phyloP scores from a whole-genome alignment of 2,888 invertebrate species.

The Drosophila siamana region DNA sequence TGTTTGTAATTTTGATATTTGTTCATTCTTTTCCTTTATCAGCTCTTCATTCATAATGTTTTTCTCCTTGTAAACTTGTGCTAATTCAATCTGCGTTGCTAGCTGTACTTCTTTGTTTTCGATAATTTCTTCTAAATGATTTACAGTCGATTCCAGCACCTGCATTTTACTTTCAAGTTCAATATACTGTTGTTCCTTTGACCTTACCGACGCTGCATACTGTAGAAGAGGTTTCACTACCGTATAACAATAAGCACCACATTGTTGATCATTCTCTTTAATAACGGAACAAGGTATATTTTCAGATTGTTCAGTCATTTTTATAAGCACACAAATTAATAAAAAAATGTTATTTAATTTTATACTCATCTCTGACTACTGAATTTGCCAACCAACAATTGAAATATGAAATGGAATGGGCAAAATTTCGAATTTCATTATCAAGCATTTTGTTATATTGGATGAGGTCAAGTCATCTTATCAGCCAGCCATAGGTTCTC shows the following conservation, averaged over 20 bases:
- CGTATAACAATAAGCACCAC: constrained; percentile 23
- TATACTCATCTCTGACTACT: neutral
- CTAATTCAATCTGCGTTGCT: constrained; percentile 6
- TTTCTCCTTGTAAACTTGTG: neutral
- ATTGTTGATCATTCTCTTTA: constrained; percentile 3
- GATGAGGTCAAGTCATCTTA: constrained; percentile 3
- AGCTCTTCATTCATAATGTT: neutral
- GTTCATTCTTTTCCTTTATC: neutral
- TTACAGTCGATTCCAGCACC: neutral
- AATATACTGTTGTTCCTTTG: constrained; percentile 19
- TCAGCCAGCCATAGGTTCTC: neutral
- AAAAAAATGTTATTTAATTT: constrained; percentile 7
- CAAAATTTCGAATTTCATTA: constrained; percentile 1
- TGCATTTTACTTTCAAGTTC: constrained; percentile 1
- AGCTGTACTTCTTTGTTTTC: neutral
- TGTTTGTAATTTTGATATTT: neutral
- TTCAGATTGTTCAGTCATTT: constrained; percentile 3
- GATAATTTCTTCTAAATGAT: constrained; percentile 1
- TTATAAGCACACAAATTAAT: neutral
- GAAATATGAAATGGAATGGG: neutral
- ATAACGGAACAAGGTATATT: neutral
- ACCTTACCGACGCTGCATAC: neutral
- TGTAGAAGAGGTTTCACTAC: constrained; percentile 24
- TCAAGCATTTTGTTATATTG: neutral
- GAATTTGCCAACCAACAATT: neutral